phyloP scores from a whole-genome alignment of 2,797 vertebrate species.

The Dryobates pubescens region DNA sequence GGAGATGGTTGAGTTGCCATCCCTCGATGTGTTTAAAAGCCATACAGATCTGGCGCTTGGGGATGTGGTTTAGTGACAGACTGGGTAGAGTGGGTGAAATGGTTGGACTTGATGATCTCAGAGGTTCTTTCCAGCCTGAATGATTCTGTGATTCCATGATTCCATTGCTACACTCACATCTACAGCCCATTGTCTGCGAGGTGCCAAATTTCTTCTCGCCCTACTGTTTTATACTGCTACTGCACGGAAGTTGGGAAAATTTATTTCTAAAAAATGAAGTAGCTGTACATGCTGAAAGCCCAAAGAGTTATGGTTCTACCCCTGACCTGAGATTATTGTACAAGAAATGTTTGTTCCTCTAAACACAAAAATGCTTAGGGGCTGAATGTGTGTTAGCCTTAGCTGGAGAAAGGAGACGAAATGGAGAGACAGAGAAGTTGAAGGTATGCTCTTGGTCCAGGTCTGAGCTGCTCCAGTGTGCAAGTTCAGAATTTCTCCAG shows the following conservation, averaged over 20 bases:
- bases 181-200: fast-evolving
- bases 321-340: background rate
- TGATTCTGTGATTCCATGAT: too few species aligned
- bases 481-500: background rate
- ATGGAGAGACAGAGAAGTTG: background rate
- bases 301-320: background rate
- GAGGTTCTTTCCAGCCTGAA: too few species aligned
- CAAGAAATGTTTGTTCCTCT: background rate
- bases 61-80: too few species aligned
- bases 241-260: background rate
- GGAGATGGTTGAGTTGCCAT: too few species aligned
- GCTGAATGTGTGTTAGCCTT: background rate
- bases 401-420: background rate
- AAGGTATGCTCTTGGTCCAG: background rate
- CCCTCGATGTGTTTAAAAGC: too few species aligned
- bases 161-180: background rate
- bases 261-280: background rate
- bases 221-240: background rate
- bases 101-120: too few species aligned
- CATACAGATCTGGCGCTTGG: too few species aligned
- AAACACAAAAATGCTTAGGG: background rate
- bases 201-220: background rate
- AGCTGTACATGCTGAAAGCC: background rate
- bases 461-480: background rate
- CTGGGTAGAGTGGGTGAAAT: too few species aligned